These are phyloP conservation scores for Hydroisotoma schaefferi DNA, from an alignment of 2,888 invertebrate genomes.

Conservation along the genomic window DNA sequence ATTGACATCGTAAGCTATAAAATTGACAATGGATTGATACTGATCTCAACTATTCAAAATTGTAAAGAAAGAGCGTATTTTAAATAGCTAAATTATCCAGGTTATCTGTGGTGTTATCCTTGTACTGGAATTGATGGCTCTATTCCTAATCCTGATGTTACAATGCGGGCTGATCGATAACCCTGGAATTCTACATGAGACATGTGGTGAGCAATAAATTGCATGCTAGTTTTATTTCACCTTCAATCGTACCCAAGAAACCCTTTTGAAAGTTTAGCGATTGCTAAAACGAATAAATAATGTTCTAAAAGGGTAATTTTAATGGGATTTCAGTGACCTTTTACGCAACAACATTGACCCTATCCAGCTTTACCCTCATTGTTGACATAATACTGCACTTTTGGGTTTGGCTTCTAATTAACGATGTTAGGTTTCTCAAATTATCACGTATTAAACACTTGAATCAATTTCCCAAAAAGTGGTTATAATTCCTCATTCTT, in stretches of 20 bases:
- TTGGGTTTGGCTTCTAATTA: slow-evolving; percentile 9
- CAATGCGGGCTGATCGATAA: not conserved
- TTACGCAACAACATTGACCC: not conserved
- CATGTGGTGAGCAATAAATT: not conserved
- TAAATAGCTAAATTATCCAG: too few species aligned
- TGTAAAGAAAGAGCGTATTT: too few species aligned
- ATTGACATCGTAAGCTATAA: too few species aligned
- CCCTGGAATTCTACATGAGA: not conserved
- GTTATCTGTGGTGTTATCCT: too few species aligned
- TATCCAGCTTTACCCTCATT: not conserved
- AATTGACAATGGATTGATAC: too few species aligned
- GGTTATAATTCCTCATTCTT: not conserved
- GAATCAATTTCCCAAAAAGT: not conserved
- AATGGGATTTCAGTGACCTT: too few species aligned
- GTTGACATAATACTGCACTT: slow-evolving; percentile 8
- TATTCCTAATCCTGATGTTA: not conserved
- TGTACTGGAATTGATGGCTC: not conserved
- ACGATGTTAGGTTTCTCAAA: not conserved
- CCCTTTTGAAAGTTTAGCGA: not conserved
- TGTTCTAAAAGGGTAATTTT: too few species aligned
- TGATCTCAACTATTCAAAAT: too few species aligned
- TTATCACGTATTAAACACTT: not conserved
- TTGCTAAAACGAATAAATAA: not conserved
- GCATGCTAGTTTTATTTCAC: not conserved
- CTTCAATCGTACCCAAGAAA: not conserved